A percentile compares a stretch with the other conserved stretches of the same genome.
phyloP scores from a whole-genome alignment of 2,888 invertebrate genomes.

The Pegoplata infirma region DNA sequence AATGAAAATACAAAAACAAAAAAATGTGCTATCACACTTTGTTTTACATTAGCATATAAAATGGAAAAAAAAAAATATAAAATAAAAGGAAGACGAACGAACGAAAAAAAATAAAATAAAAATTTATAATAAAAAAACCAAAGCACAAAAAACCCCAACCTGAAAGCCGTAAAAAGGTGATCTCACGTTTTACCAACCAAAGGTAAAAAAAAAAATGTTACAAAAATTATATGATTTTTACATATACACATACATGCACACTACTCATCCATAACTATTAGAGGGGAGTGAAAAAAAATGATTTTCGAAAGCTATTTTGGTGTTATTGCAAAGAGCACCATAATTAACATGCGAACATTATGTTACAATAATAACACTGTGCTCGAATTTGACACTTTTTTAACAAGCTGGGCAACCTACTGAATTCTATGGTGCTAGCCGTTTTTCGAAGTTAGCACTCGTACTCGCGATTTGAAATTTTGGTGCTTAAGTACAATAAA shows the following conservation, averaged over 20 bases:
- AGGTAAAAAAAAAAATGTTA: slow-evolving; percentile 38
- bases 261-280: too few species aligned
- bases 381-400: too few species aligned
- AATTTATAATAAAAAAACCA: slow-evolving; percentile 36
- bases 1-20: slow-evolving; percentile 8
- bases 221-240: slow-evolving; percentile 48
- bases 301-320: too few species aligned
- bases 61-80: slow-evolving; percentile 37
- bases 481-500: too few species aligned
- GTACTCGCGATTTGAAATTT: too few species aligned
- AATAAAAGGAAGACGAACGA: neutral
- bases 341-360: too few species aligned
- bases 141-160: slow-evolving; percentile 37
- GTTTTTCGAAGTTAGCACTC: too few species aligned
- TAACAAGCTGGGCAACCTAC: too few species aligned
- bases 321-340: too few species aligned
- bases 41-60: slow-evolving; percentile 59
- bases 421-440: too few species aligned
- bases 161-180: slow-evolving; percentile 58
- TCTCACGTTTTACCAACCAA: slow-evolving; percentile 56
- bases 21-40: slow-evolving; percentile 59
- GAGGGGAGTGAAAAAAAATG: too few species aligned
- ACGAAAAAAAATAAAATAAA: slow-evolving; percentile 6
- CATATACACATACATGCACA: neutral
- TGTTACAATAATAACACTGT: too few species aligned